Percentiles rank a stretch among this genome's conserved stretches.
Conservation (phyloP, 2,113 vertebrate species). For the Aleadryas rufinucha region DNA sequence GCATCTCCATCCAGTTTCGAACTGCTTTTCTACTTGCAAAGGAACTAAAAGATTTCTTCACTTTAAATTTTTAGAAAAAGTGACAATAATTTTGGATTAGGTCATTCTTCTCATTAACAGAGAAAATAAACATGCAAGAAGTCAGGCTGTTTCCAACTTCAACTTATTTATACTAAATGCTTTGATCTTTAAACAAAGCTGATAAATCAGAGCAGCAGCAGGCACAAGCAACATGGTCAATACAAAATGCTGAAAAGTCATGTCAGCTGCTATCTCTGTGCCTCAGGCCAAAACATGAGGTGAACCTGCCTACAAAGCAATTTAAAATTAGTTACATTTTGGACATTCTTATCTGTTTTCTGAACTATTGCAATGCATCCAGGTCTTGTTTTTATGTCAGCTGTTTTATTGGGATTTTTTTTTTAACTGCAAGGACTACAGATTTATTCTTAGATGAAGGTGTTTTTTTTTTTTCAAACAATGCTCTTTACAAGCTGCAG, state of each 20-base stretch:
- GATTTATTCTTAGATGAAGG: background rate
- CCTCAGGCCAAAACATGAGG: background rate
- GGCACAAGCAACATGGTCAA: background rate
- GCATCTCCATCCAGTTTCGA: background rate
- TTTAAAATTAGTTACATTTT: background rate
- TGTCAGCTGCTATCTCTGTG: background rate
- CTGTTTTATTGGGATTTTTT: background rate
- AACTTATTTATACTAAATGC: background rate
- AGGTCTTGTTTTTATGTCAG: background rate
- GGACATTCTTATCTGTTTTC: background rate
- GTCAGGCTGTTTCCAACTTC: background rate
- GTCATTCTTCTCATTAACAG: background rate
- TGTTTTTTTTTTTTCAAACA: background rate
- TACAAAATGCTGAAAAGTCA: background rate
- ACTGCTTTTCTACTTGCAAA: background rate
- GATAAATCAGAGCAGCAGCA: background rate
- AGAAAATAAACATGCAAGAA: background rate
- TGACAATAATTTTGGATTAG: background rate
- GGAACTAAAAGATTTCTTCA: background rate
- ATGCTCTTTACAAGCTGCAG: background rate
- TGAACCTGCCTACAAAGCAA: background rate
- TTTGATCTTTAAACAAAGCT: background rate
- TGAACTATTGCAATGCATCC: background rate
- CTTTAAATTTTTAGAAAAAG: background rate
- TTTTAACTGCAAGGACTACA: background rate